Conservation (phyloP, 2,888 invertebrate species). For the Cheilosia variabilis region DNA sequence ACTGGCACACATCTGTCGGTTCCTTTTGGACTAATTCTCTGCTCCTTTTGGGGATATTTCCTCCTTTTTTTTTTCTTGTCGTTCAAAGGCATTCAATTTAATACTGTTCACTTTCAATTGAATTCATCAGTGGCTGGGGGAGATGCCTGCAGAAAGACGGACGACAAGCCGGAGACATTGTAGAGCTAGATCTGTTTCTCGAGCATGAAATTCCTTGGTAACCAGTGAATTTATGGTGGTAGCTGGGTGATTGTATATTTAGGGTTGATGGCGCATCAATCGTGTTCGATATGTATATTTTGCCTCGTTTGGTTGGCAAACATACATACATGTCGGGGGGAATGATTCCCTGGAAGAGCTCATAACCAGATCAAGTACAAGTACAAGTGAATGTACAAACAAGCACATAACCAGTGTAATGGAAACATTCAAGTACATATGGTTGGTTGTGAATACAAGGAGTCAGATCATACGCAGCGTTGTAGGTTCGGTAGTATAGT, state of each 20-base stretch:
- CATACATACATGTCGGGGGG: not conserved
- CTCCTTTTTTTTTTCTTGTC: not conserved
- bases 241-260: not conserved
- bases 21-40: conserved; percentile 14
- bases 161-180: not conserved
- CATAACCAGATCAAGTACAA: conserved; percentile 15
- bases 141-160: not conserved
- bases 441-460: not conserved
- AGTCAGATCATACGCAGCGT: not conserved
- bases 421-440: not conserved
- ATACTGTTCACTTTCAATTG: conserved; percentile 45
- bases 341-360: not conserved
- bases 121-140: conserved; percentile 10
- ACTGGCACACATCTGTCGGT: conserved; percentile 9
- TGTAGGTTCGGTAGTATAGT: not conserved
- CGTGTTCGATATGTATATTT: conserved; percentile 17
- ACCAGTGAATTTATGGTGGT: conserved; percentile 28
- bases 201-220: conserved; percentile 32
- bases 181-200: conserved; percentile 18
- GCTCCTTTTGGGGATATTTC: not conserved
- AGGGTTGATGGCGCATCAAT: conserved; percentile 6
- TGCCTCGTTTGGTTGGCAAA: conserved; percentile 18
- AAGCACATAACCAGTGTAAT: not conserved
- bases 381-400: not conserved
- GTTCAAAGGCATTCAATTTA: conserved; percentile 49